Base-by-base conservation (phyloP, 2,888 invertebrate species). In the Microctonus brassicae region DNA sequence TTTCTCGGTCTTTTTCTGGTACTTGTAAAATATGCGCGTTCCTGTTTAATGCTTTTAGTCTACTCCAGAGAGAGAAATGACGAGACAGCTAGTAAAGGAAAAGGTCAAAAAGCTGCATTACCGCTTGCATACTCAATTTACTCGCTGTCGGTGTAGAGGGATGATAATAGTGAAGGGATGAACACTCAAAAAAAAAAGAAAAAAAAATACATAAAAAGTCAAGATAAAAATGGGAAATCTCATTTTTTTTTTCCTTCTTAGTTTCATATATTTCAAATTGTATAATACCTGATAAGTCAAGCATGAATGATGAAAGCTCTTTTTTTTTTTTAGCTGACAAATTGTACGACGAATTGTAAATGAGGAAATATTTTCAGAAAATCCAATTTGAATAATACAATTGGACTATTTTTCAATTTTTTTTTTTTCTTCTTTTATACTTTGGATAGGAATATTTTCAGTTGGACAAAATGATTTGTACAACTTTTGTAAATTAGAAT, bases 401-500 rank as follows among this genome's bases (percentile, higher is more conserved):
- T 47, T 17, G 17, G 2, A 17, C 39, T 39, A 63, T 17, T 53
- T 17, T 53, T 42, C 1, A 17, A 20, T 11, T 24, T 66, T 24
- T 11, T 24, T 11, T 17, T 9, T 58, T 58, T 39, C 17, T 47
- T 53, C 33, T 20, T 22, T 34, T 53, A 29, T 26, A 36, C 5
- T 39, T 11, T n/a, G 36, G 47, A 52, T n/a, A n/a, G 52, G 17
- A 22, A 36, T 62, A 53, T 47, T 13, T 13, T 11, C 2, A 52
- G 42, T 29, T 60, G 60, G 42, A 60, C 20, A 60, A 57, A 36
- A 57, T 52, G 10, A 55, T 33, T 20, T 5, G 57, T 65, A 63
- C 63, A 65, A 61, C 47, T 62, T 63, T 66, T 61, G 71, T 73
- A 66, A 69, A 65, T 72, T 64, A 75, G 62, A 63, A 60, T 53